A percentile compares a stretch with the other conserved stretches of the same genome.
These are phyloP conservation scores for Myotis davidii DNA, from an alignment of 2,113 vertebrate species.

Conservation along the genomic window DNA sequence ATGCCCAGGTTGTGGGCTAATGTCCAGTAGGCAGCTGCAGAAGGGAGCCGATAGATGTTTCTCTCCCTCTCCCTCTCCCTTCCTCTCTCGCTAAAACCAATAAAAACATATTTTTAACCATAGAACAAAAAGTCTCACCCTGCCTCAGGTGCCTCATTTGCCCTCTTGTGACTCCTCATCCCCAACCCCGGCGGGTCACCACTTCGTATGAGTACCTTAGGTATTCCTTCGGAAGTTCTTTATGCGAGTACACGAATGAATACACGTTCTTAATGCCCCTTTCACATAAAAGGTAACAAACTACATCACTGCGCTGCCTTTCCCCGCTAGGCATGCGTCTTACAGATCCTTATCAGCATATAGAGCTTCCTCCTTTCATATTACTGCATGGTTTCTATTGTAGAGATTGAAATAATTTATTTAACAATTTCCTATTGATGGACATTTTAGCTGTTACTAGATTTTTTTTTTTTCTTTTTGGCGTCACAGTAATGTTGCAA, in stretches of 20 bases:
- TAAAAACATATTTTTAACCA: not conserved
- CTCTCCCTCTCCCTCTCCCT: no score
- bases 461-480: not conserved
- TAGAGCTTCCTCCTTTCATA: not conserved
- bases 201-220: not conserved
- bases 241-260: not conserved
- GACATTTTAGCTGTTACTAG: not conserved
- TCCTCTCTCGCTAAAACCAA: no score
- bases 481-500: not conserved
- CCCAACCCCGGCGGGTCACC: not conserved
- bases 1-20: no score
- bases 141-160: not conserved
- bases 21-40: no score
- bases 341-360: not conserved
- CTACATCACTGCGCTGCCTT: no score
- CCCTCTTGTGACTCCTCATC: not conserved
- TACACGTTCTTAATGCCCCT: not conserved
- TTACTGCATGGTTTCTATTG: no score
- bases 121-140: not conserved
- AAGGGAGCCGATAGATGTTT: no score
- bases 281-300: not conserved
- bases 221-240: not conserved
- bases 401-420: not conserved
- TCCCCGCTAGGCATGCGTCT: not conserved
- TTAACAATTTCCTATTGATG: not conserved